Base-by-base conservation (phyloP, 2,888 invertebrate genomes). In the Drosophila gaucha region DNA sequence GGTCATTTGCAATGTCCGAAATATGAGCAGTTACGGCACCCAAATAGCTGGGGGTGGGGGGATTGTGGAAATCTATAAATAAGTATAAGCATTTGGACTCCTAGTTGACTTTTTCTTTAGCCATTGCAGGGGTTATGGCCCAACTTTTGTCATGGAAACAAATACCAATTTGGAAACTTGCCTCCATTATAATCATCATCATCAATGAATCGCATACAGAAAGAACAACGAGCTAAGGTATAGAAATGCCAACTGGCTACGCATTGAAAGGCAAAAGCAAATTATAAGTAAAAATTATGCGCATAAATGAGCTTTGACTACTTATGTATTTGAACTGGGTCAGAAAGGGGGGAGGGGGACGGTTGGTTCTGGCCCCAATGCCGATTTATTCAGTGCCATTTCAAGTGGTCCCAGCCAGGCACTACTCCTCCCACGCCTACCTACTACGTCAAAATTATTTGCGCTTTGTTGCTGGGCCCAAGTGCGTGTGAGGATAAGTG, bases 301-400 rank as follows among this genome's bases (percentile, higher is more conserved):
- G 82, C 87, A 82, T 87, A 84, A 82, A 87, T 84, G 80, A 70
- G 68, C 77, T 62, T 64, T 59, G 67, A 63, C 80, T 67, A 50
- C 49, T 74, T 67, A 58, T 71, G 76, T 70, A 74, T 79, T 78
- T 80, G 73, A 66, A 49, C 64, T 63, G 35, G 57, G 22, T 10
- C 46, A 9, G 30, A 41, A 56, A 30, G 44, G 47, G 1, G n/a
- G 10, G 6, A 2, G 20, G n/a, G n/a, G n/a, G n/a, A n/a, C n/a
- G n/a, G n/a, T n/a, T n/a, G n/a, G n/a, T n/a, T n/a, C n/a, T 9
- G 12, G 36, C 30, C 59, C 22, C 51, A 56, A 36, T 58, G 55
- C 24, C 54, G 62, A 67, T 68, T 67, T 67, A 85, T 70, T 74
- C 66, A 50, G 57, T 50, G 44, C 18, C 28, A 46, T 36, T 62